Evolutionary conservation across 2,888 invertebrate species (phyloP).

Genomic region (Ornithoptera alexandrae): DNA sequence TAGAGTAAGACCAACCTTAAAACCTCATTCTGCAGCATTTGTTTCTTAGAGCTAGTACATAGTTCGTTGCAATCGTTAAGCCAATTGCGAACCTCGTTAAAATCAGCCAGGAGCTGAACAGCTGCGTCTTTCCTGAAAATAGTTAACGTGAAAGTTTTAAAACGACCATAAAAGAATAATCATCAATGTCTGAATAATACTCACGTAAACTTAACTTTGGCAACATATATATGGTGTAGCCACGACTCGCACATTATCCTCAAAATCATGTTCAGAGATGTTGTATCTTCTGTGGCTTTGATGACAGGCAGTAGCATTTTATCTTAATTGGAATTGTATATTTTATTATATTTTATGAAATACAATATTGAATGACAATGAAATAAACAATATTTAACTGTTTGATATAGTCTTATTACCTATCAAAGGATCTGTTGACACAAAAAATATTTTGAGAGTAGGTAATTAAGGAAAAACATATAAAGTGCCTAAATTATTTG

Average conservation of each 20-base stretch:
- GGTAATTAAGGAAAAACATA: too few species aligned
- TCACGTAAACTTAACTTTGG: constrained; percentile 89
- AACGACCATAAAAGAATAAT: background rate
- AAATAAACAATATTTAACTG: too few species aligned
- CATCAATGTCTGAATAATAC: constrained; percentile 28
- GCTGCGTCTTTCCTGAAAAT: constrained; percentile 83
- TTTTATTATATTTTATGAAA: background rate
- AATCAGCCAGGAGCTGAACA: constrained; percentile 88
- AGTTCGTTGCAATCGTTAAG: constrained; percentile 82
- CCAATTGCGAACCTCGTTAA: constrained; percentile 89
- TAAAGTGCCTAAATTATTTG: too few species aligned
- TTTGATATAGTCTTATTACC: too few species aligned
- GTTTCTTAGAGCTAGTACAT: constrained; percentile 74
- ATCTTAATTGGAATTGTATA: constrained; percentile 67
- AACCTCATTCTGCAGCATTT: constrained; percentile 82
- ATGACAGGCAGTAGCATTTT: constrained; percentile 89
- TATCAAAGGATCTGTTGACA: too few species aligned
- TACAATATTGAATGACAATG: background rate
- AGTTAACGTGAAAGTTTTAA: background rate
- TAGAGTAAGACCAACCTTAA: constrained; percentile 58
- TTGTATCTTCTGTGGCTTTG: constrained; percentile 85
- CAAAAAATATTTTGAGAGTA: too few species aligned
- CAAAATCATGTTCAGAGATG: constrained; percentile 87
- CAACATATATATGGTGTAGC: constrained; percentile 91
- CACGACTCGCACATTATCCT: constrained; percentile 92